Evolutionary conservation across 2,888 invertebrate species (phyloP), one percentile per base, ranked within the genome.

Genomic region (Hydrotaea diabolus): DNA sequence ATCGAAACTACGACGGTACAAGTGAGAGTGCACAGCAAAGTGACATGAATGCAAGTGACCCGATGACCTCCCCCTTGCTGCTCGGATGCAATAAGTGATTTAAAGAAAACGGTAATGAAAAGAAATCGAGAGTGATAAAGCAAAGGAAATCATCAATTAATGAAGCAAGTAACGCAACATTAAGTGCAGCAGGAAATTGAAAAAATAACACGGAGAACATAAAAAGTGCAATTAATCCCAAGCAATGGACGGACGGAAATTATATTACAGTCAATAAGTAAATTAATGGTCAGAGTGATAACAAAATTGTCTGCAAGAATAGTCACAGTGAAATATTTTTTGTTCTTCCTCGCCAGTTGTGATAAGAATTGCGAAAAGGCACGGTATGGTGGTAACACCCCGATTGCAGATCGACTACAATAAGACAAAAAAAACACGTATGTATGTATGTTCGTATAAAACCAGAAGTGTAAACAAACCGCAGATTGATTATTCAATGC

Each of bases 81-180:
- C 2, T 17, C 66, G 39, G 31, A 1, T 39, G 13, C 39, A 39
- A 39, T 39, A 8, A 39, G 39, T 39, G 39, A 39, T 39, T 11
- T 8, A 39, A 3, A 39, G 39, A 39, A 39, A 23, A 21, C 11
- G 26, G 15, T 59, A 3, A 23, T n/a, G 26, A 23, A 62, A 62
- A 31, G 62, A 43, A 69, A 69, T 69, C 46, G 23, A 23, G 13
- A 71, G 53, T 31, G 71, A 46, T 39, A 69, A 77, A 49, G 3
- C n/a, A n/a, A 73, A 79, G 79, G 62, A 82, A 85, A 77, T 62
- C 15, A 36, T 62, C 62, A 77, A 80, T 82, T 82, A 69, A 59
- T 53, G 19, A 77, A 69, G 69, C 59, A n/a, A n/a, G n/a, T n/a
- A n/a, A n/a, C n/a, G 17, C 36, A 23, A 55, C 72, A 36, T 71